These are phyloP conservation scores for Papilio glaucus DNA, from an alignment of 1,140 invertebrate genomes.

Conservation along the genomic window DNA sequence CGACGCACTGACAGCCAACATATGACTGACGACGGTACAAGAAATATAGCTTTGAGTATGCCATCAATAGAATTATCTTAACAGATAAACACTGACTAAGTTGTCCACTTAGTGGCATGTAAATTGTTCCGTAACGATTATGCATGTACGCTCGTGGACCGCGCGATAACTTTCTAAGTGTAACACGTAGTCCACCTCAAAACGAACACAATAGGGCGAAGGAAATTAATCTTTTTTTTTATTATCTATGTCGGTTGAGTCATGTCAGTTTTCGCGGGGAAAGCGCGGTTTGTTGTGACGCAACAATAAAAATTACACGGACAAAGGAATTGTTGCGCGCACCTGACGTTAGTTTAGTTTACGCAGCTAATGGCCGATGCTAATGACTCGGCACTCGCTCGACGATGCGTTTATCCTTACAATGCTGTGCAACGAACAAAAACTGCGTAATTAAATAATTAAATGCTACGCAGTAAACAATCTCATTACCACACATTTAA, in stretches of 20 bases:
- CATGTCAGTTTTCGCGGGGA: constrained; percentile 71
- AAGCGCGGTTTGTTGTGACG: constrained; percentile 71
- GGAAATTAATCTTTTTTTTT: constrained; percentile 54
- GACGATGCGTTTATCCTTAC: background rate
- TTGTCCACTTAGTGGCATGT: constrained; percentile 30
- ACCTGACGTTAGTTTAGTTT: constrained; percentile 51
- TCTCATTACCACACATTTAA: constrained; percentile 7
- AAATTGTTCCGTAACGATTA: constrained; percentile 33
- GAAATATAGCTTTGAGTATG: background rate
- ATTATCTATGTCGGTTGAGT: constrained; percentile 56
- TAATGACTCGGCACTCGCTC: constrained; percentile 16
- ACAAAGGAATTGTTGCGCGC: constrained; percentile 73
- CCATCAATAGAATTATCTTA: constrained; percentile 21
- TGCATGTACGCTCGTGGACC: constrained; percentile 26
- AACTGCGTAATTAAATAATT: constrained; percentile 21
- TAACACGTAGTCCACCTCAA: constrained; percentile 39
- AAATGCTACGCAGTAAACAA: constrained; percentile 11
- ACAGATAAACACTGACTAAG: constrained; percentile 15
- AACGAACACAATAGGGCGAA: constrained; percentile 45
- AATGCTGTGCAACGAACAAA: constrained; percentile 11
- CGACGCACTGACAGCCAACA: background rate
- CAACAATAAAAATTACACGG: constrained; percentile 77
- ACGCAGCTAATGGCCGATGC: constrained; percentile 39
- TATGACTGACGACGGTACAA: background rate
- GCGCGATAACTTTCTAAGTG: constrained; percentile 46